Base-by-base conservation (phyloP, 2,888 invertebrate genomes). In the Harpalus rufipes region DNA sequence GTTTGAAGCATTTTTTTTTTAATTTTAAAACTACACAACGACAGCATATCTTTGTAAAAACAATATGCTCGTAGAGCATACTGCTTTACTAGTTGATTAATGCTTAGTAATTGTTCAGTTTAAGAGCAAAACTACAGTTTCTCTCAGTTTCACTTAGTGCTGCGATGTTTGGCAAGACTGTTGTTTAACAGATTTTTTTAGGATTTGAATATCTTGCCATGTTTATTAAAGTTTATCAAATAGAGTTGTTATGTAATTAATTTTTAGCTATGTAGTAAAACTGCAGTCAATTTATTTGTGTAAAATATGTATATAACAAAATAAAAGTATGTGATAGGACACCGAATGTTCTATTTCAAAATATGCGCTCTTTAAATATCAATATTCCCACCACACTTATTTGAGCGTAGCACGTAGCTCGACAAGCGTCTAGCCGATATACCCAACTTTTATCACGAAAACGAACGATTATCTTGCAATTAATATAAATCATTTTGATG, bases 211-310 rank as follows among this genome's bases (percentile, higher is more conserved):
- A 72, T 82, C 82, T 82, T 82, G 82, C 82, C 82, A 59, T 82
- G 82, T 74, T 82, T 82, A 82, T 82, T 68, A 82, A 72, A 82
- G 72, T 82, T 80, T 80, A 80, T 80, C 8, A 61, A 80, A 59
- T 80, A 80, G 80, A 80, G 58, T 59, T 82, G 74, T 82, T 82
- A 82, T 81, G 74, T 82, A 82, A 82, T 82, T 82, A 58, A 82
- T 80, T 80, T 78, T 82, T 82, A 82, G 82, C 82, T 58, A 72
- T 82, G 82, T 81, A 81, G 81, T 68, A n/a, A 68, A 81, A 80
- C 61, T 81, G 81, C 81, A 81, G 81, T 82, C 82, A 82, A 82
- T 82, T 82, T 82, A 74, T 82, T 82, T 82, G 82, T 82, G 82
- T 82, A 82, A 82, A 68, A 82, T 82, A 82, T 82, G 82, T 82